Evolutionary conservation across 2,888 invertebrate species (phyloP).

Genomic region (Linnaemya tessellans): DNA sequence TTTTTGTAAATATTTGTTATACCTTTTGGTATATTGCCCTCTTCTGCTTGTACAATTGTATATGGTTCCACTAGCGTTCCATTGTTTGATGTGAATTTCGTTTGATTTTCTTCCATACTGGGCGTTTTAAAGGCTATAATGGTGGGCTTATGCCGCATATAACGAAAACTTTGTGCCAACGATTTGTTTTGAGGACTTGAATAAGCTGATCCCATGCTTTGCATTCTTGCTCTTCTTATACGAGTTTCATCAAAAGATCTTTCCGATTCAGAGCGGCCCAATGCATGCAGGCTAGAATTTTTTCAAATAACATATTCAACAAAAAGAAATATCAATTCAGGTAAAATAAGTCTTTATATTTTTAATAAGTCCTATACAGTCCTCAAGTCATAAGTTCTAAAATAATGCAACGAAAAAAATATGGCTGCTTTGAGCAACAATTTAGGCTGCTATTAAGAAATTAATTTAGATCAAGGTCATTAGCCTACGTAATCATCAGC

Average conservation of each 20-base stretch:
- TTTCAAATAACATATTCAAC: not conserved
- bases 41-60: constrained; percentile 85
- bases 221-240: constrained; percentile 86
- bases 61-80: constrained; percentile 58
- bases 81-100: constrained; percentile 84
- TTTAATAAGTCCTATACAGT: no score
- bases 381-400: no score
- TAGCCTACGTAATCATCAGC: no score
- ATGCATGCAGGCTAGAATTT: constrained; percentile 74
- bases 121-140: constrained; percentile 95
- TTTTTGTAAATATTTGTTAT: constrained; percentile 50
- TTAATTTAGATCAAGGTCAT: no score
- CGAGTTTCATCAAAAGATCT: constrained; percentile 89
- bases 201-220: constrained; percentile 88
- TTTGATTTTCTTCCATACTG: constrained; percentile 88
- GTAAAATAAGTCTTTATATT: no score
- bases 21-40: constrained; percentile 84
- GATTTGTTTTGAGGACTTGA: constrained; percentile 91
- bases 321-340: no score
- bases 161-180: constrained; percentile 93
- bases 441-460: no score
- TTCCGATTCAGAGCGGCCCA: constrained; percentile 90
- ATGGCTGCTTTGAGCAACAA: no score
- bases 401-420: no score
- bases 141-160: constrained; percentile 94